A percentile compares a stretch with the other conserved stretches of the same genome.
phyloP scores from a whole-genome alignment of 2,888 invertebrate genomes.

The Timema cristinae region DNA sequence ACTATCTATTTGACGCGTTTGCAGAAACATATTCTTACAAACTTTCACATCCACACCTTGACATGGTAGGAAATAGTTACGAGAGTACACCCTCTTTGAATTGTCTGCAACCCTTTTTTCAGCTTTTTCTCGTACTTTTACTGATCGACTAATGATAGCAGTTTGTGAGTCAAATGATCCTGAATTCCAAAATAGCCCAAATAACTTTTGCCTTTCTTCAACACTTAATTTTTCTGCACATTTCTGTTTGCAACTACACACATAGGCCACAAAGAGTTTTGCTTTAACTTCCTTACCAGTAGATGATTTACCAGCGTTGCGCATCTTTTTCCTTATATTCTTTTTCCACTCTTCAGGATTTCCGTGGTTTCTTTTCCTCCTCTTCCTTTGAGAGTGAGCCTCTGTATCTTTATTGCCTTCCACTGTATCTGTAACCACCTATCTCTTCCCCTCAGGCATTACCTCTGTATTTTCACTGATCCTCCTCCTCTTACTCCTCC shows the following conservation, averaged over 20 bases:
- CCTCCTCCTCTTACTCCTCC: too few relatives aligned
- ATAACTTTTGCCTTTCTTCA: not conserved
- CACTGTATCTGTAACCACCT: too few relatives aligned
- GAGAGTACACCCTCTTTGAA: not conserved
- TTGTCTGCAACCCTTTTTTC: not conserved
- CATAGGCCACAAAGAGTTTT: not conserved
- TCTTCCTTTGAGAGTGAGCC: not conserved
- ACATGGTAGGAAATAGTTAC: conserved; percentile 8
- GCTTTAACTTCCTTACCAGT: conserved; percentile 6
- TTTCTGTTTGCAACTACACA: not conserved
- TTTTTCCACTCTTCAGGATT: conserved; percentile 7
- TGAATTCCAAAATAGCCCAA: not conserved
- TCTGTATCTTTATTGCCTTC: not conserved
- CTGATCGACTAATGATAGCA: conserved; percentile 10
- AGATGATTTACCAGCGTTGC: not conserved
- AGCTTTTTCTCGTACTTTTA: not conserved
- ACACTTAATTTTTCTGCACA: not conserved
- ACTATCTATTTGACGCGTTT: conserved; percentile 8
- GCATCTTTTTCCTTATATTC: not conserved
- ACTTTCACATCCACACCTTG: conserved; percentile 1
- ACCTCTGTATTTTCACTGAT: too few relatives aligned
- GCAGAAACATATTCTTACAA: conserved; percentile 12
- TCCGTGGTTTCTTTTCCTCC: not conserved
- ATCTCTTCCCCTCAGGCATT: too few relatives aligned
- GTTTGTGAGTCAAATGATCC: conserved; percentile 11